phyloP scores from a whole-genome alignment of 2,888 invertebrate genomes.

The Electrophaes corylata region DNA sequence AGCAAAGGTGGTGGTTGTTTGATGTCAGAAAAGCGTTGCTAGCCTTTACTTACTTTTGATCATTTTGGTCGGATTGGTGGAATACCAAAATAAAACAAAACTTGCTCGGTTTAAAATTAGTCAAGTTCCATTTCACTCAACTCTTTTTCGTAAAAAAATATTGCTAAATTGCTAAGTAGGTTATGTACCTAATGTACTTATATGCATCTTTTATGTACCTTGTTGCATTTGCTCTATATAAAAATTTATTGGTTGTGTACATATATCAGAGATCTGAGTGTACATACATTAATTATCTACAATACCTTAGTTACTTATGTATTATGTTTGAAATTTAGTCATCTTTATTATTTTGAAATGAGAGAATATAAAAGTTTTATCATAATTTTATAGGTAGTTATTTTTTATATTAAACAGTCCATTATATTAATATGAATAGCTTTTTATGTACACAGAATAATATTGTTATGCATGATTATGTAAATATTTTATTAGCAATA shows the following conservation, averaged over 20 bases:
- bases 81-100: not conserved
- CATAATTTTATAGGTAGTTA: conserved; percentile 24
- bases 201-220: conserved; percentile 59
- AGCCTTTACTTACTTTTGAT: not conserved
- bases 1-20: not conserved
- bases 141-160: not conserved
- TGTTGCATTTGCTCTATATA: conserved; percentile 70
- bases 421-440: conserved; percentile 16
- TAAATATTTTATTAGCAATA: conserved; percentile 65
- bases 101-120: not conserved
- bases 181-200: conserved; percentile 15
- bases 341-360: conserved; percentile 37
- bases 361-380: conserved; percentile 43
- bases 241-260: conserved; percentile 22
- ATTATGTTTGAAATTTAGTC: conserved; percentile 25
- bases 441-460: conserved; percentile 33
- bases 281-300: conserved; percentile 1
- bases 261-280: conserved; percentile 5
- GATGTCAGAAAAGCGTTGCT: not conserved
- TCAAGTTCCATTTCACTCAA: not conserved
- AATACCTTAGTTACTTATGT: conserved; percentile 5
- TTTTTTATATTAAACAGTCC: conserved; percentile 23
- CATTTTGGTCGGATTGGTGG: not conserved
- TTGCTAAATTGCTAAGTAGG: conserved; percentile 50
- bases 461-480: conserved; percentile 63